phyloP scores from a whole-genome alignment of 2,888 invertebrate species.

The Zygogramma bicolorata region DNA sequence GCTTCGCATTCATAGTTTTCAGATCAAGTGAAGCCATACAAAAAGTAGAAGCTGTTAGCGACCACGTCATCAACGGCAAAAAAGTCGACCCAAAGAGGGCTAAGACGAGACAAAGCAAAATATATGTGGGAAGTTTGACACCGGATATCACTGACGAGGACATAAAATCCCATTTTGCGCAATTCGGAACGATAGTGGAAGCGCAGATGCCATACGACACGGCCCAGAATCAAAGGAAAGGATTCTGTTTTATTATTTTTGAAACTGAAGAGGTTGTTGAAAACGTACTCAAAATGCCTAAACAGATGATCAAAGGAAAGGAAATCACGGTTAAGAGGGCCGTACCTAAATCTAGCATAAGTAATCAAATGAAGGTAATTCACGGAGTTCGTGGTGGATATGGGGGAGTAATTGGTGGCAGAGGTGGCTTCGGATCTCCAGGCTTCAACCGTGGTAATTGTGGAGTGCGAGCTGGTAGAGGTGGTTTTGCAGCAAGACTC shows the following conservation, averaged over 20 bases:
- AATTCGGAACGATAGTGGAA: slow-evolving; percentile 95
- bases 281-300: slow-evolving; percentile 90
- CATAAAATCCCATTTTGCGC: slow-evolving; percentile 91
- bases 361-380: slow-evolving; percentile 68
- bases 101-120: slow-evolving; percentile 94
- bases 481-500: too few relatives aligned
- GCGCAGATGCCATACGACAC: slow-evolving; percentile 98
- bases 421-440: too few relatives aligned
- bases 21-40: slow-evolving; percentile 89
- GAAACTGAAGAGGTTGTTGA: slow-evolving; percentile 95
- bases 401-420: too few relatives aligned
- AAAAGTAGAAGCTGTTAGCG: slow-evolving; percentile 88
- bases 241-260: slow-evolving; percentile 98
- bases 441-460: too few relatives aligned
- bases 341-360: slow-evolving; percentile 87
- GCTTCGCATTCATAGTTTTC: slow-evolving; percentile 97
- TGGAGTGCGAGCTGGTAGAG: too few relatives aligned
- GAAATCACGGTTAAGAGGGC: slow-evolving; percentile 97
- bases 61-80: slow-evolving; percentile 94
- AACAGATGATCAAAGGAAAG: slow-evolving; percentile 93
- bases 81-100: slow-evolving; percentile 97
- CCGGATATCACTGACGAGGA: slow-evolving; percentile 94
- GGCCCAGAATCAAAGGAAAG: slow-evolving; percentile 95
- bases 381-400: slow-evolving; percentile 76
- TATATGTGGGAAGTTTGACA: slow-evolving; percentile 95